Percentiles rank a stretch among this genome's conserved stretches.
Evolutionary conservation across 1,140 invertebrate genomes (phyloP).

Genomic region (Potamilus streckersoni): DNA sequence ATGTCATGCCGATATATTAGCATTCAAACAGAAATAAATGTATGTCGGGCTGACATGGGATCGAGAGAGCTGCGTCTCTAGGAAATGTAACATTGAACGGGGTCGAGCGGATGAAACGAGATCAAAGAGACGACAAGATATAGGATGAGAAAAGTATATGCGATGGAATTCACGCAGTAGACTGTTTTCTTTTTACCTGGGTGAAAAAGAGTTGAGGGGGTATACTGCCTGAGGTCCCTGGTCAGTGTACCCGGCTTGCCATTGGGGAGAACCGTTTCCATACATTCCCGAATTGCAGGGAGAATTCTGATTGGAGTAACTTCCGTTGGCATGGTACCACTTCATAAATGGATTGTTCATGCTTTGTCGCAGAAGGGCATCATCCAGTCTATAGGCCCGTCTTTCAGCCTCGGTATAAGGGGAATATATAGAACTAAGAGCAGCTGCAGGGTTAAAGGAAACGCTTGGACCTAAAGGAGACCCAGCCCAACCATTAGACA

Average conservation of each 20-base stretch:
- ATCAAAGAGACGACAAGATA: no score
- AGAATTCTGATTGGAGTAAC: slow-evolving; percentile 37
- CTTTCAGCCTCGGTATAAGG: slow-evolving; percentile 63
- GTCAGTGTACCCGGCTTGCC: slow-evolving; percentile 51
- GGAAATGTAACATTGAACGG: no score
- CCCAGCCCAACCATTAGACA: slow-evolving; percentile 53
- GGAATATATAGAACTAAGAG: slow-evolving; percentile 59
- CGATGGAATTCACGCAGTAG: no score
- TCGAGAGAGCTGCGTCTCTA: no score
- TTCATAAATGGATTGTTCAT: slow-evolving; percentile 65
- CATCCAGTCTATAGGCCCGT: slow-evolving; percentile 59
- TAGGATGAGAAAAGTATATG: no score
- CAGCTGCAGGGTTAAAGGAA: slow-evolving; percentile 41
- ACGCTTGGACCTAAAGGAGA: slow-evolving; percentile 41
- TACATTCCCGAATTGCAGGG: slow-evolving; percentile 47
- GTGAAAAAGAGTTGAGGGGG: slow-evolving; percentile 27
- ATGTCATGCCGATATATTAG: no score
- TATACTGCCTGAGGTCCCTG: slow-evolving; percentile 43
- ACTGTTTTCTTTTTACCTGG: slow-evolving; percentile 8
- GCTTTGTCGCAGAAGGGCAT: slow-evolving; percentile 58
- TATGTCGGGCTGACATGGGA: no score
- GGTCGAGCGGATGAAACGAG: no score
- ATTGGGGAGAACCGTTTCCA: slow-evolving; percentile 42
- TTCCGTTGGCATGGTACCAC: slow-evolving; percentile 56
- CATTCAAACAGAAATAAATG: no score